These are phyloP conservation scores for Catharus bicknelli DNA, from an alignment of 2,113 vertebrate species.

Conservation along the genomic window DNA sequence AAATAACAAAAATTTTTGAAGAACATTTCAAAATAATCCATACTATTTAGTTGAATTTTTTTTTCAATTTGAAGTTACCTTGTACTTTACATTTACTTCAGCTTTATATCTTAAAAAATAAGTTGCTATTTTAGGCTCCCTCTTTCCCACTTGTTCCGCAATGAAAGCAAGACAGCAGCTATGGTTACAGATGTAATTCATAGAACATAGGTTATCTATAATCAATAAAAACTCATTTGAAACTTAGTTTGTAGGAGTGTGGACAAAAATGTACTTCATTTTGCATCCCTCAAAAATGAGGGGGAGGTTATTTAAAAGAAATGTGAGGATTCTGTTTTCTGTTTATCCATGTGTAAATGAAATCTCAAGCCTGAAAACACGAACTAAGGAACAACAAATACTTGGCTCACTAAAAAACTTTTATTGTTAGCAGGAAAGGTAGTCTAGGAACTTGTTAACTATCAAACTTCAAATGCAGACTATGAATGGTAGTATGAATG, in stretches of 20 bases:
- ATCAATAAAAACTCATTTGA: neutral
- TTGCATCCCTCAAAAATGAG: neutral
- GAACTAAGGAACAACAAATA: neutral
- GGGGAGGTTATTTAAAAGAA: neutral
- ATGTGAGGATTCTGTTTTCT: neutral
- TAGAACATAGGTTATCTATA: rapidly evolving
- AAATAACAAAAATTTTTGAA: neutral
- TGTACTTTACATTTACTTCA: neutral
- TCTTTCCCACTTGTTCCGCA: neutral
- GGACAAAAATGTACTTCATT: neutral
- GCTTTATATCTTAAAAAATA: neutral
- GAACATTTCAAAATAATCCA: neutral
- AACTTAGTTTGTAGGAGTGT: neutral
- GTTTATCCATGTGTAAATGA: neutral
- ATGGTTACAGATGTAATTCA: neutral
- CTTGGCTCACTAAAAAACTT: neutral
- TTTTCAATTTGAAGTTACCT: neutral
- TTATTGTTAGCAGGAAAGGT: neutral
- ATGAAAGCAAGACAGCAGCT: neutral
- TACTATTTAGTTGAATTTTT: neutral
- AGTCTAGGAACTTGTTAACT: neutral
- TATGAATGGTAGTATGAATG: neutral
- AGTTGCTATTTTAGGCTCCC: neutral
- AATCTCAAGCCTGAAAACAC: neutral
- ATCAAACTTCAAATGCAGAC: neutral